Evolutionary conservation across 2,797 vertebrate genomes (phyloP), one percentile per base, ranked within the genome.

Genomic region (Ctenopoma kingsleyae): DNA sequence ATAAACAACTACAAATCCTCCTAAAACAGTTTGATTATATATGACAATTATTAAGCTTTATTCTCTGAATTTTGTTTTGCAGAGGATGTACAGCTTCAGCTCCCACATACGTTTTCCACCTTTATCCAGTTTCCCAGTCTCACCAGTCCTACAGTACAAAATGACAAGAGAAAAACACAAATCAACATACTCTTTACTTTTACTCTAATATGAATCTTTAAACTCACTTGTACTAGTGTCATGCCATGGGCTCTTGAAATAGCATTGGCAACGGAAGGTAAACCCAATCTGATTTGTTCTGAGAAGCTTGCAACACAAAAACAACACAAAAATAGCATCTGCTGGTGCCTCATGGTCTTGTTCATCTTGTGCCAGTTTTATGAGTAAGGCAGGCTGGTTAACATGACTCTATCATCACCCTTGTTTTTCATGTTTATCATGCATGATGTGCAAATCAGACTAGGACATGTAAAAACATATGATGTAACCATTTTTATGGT

Each of bases 321-420:
- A 27, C n/a, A 51, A 44, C 46, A 71, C 64, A 75, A 57, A 82
- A 77, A 80, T 69, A 84, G 60, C 83, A 81, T 78, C 77, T 74
- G 81, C 36, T 27, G 54, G 47, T 70, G 73, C 65, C 74, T 75
- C 65, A 47, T 82, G 72, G 64, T 65, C 48, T 48, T 61, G 61
- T 40, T 68, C 46, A 41, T 71, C 53, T 66, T 77, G 67, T 76
- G 69, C 59, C 75, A 70, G 74, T 65, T 76, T 54, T 56, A 40
- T 84, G 75, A 77, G 71, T 72, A 71, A 80, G 69, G n/a, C 69
- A 78, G 67, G 57, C 74, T 75, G 67, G 56, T 57, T 65, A 38
- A 46, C 74, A 70, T 53, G 57, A 74, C 59, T 44, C n/a, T 64
- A 3, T 54, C 50, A 30, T 53, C 59, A 36, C 15, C 27, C 57